Base-by-base conservation (phyloP, 1,140 invertebrate species). In the Pygmarrhopalites habei region DNA sequence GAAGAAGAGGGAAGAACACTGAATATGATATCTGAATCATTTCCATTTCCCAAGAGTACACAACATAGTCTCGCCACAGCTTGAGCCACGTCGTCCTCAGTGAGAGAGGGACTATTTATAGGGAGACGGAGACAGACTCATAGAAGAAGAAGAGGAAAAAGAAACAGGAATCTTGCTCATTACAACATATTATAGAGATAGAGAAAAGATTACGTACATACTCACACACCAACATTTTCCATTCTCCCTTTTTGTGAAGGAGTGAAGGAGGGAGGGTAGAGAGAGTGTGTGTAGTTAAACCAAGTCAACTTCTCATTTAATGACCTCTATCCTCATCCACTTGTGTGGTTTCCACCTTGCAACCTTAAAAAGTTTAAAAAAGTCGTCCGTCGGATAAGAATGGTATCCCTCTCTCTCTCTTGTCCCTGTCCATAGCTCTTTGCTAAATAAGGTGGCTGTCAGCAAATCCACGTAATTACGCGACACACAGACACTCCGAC, bases 371-470 rank as follows among this genome's bases (percentile, higher is more conserved):
- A 23, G 49, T 28, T 7, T 14, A 52, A 14, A 25, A 2, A 7
- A 7, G 49, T 52, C 49, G 25, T 52, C 21, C 14, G 25, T 7
- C 7, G 15, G 15, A 35, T 35, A 35, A 35, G 5, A 35, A 35
- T 35, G 32, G 5, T 7, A 15, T 35, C 32, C 15, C 32, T 35
- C 32, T 5, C 5, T 35, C 32, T 35, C 5, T 15, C 15, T 35
- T 35, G 32, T 35, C 15, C 15, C 5, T 35, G 32, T 35, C 5
- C 15, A 15, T 35, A 7, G 5, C 15, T 35, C 25, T 26, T 52
- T 29, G 49, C 49, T 52, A 52, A 52, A 52, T 52, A 52, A 26
- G 49, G 49, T 29, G 49, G 23, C 49, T 29, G 49, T 52, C 49
- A 52, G 49, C 49, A 52, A 52, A 52, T 26, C 15, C 49, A 28